Base-by-base conservation (phyloP, 2,113 vertebrate species). In the Anoura caudifer region DNA sequence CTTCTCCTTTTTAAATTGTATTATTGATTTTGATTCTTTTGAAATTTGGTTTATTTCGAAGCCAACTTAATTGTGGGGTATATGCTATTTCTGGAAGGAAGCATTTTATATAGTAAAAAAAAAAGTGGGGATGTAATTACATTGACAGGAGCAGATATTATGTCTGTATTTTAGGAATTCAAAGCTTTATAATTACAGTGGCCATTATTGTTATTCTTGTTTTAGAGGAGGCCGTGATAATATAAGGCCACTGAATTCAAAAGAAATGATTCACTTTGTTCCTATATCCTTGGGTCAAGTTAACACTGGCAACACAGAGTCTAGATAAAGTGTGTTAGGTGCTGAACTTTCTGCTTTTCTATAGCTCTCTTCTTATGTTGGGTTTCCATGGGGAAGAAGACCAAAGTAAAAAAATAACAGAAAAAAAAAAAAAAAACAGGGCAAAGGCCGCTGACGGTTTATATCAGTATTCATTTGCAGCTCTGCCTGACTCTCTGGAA, bases 41-140 rank as follows among this genome's bases (percentile, higher is more conserved):
- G 14, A 95, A 93, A 90, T 76, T 86, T 95, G 41, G 91, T 80
- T 94, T 96, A 89, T 93, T 93, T 97, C 77, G 15, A 92, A 95
- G 24, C n/a, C 61, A 95, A 90, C 85, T 56, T 93, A 73, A 83
- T 80, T 89, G 56, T 69, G 47, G 22, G 2, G 1, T 43, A 47
- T 26, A 76, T 22, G 41, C 73, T 97, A 38, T 88, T 96, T 97
- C 82, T 88, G 41, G 61, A 81, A 86, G 56, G 72, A 24, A 73
- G 13, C 9, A 20, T 91, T 95, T 94, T 86, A 91, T 93, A 43
- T 43, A 73, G 45, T 81, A 72, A 89, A 92, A 90, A 22, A 22
- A 56, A 95, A 90, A 90, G 19, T 4, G n/a, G 41, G 52, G 11
- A 45, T 47, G 59, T 87, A 92, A 76, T 63, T 69, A 88, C 28